Conservation (phyloP, 2,888 invertebrate genomes). For the Nematopogon swammerdamellus region DNA sequence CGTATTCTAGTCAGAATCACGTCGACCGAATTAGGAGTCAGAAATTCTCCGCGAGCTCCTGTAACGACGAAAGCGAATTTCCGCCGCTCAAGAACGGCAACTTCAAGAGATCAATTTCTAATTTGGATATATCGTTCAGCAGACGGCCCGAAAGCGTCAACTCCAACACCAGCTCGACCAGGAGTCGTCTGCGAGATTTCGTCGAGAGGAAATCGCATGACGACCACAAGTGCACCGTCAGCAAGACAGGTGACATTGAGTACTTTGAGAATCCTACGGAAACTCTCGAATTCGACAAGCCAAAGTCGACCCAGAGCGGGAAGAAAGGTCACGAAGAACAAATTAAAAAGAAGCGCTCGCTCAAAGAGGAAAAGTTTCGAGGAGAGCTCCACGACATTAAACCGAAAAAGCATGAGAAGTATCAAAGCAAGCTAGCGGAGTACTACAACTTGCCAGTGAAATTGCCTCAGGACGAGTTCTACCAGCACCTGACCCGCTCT, state of each 20-base stretch:
- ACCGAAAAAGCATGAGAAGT: conserved; percentile 45
- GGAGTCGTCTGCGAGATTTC: conserved; percentile 52
- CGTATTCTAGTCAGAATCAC: conserved; percentile 59
- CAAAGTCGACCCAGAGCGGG: conserved; percentile 36
- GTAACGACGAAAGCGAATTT: conserved; percentile 49
- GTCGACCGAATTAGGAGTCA: conserved; percentile 56
- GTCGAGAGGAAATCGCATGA: conserved; percentile 53
- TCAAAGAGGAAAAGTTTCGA: conserved; percentile 33
- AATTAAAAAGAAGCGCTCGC: conserved; percentile 43
- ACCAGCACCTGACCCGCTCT: conserved; percentile 44
- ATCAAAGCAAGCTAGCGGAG: conserved; percentile 48
- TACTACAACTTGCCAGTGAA: conserved; percentile 46
- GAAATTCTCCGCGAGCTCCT: conserved; percentile 54
- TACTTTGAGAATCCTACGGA: conserved; percentile 52
- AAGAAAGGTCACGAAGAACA: conserved; percentile 42
- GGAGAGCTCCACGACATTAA: conserved; percentile 26
- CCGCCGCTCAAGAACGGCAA: conserved; percentile 51
- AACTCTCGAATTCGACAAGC: conserved; percentile 45
- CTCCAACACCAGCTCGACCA: conserved; percentile 48
- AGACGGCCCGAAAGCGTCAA: conserved; percentile 49
- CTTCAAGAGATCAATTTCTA: conserved; percentile 46
- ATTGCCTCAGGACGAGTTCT: conserved; percentile 49
- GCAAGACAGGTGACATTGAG: conserved; percentile 47
- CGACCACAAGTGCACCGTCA: conserved; percentile 45
- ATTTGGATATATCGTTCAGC: conserved; percentile 34